Evolutionary conservation across 2,113 vertebrate genomes (phyloP).

Genomic region (Panthera uncia): DNA sequence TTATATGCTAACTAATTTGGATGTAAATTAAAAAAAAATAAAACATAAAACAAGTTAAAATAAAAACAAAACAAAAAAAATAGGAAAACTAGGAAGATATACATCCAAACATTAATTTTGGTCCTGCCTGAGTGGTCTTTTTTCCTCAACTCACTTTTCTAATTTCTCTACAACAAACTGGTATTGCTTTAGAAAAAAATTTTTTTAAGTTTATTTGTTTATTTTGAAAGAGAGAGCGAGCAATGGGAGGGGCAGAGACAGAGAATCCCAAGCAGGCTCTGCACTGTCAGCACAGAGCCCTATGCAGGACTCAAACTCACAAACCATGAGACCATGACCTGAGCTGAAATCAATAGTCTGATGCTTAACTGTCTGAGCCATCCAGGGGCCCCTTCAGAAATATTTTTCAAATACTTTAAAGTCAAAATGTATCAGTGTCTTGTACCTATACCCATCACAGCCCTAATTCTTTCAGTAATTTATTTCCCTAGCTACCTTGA

Average conservation of each 20-base stretch:
- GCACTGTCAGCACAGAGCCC: no score
- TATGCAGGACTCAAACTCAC: no score
- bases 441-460: neutral
- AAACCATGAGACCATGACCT: no score
- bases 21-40: no score
- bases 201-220: neutral
- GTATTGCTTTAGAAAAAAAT: neutral
- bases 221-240: no score
- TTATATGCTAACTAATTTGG: no score
- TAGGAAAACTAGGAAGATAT: neutral
- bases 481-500: neutral
- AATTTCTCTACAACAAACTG: neutral
- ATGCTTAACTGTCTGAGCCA: no score
- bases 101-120: neutral
- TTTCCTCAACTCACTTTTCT: neutral
- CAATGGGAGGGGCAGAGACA: no score
- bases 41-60: no score
- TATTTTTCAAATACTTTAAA: slow-evolving; percentile 3
- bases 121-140: neutral
- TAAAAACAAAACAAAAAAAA: neutral
- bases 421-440: neutral
- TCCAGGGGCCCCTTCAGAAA: neutral
- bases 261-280: no score
- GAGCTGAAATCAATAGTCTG: no score
- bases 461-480: neutral